phyloP scores from a whole-genome alignment of 2,888 invertebrate genomes.

The Slavum lentiscoides region DNA sequence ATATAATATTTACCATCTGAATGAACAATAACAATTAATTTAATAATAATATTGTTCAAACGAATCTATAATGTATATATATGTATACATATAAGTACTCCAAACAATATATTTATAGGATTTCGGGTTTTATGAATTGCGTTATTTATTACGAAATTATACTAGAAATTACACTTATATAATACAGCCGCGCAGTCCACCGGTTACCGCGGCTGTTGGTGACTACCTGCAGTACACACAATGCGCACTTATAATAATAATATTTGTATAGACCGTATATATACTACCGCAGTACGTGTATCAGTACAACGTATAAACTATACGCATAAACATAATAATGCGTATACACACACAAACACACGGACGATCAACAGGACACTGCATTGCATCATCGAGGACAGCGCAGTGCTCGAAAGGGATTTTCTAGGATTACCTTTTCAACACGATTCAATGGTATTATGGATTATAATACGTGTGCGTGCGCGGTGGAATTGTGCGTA shows the following conservation, averaged over 20 bases:
- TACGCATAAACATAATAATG: no score
- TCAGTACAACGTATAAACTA: background rate
- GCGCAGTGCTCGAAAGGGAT: background rate
- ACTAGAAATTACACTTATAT: background rate
- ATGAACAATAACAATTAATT: background rate
- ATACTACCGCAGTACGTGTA: background rate
- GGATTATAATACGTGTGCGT: background rate
- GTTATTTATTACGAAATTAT: conserved; percentile 21
- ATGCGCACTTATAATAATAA: background rate
- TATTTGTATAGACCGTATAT: background rate
- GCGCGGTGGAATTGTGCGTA: no score
- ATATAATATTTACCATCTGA: no score
- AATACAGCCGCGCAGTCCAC: background rate
- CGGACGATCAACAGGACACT: background rate
- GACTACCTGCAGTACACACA: background rate
- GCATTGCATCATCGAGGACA: background rate
- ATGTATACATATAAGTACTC: background rate
- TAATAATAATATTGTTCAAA: background rate
- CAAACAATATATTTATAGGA: background rate
- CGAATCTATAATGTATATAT: background rate
- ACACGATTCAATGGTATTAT: conserved; percentile 9
- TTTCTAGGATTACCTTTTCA: conserved; percentile 31
- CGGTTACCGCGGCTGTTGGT: background rate
- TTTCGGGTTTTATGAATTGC: background rate
- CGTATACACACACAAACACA: no score